Evolutionary conservation across 1,140 invertebrate species (phyloP).

Genomic region (Zaprionus vittiger): DNA sequence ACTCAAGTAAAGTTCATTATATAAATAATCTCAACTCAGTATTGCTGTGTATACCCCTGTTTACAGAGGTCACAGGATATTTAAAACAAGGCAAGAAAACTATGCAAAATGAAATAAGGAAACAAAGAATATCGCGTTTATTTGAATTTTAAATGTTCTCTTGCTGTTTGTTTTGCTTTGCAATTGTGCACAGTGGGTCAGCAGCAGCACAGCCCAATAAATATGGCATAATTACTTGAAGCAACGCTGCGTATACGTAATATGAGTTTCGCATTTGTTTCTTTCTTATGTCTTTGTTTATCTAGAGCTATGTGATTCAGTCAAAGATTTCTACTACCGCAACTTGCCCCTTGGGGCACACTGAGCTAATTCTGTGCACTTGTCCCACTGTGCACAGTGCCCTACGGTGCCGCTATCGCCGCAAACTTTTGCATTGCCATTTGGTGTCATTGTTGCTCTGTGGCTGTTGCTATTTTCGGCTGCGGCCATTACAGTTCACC

Average conservation of each 20-base stretch:
- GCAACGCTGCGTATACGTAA: not conserved
- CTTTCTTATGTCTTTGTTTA: not conserved
- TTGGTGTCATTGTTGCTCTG: conserved; percentile 68
- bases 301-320: too few species aligned
- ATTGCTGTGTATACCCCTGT: not conserved
- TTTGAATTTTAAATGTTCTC: conserved; percentile 82
- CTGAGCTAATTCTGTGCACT: not conserved
- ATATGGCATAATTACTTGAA: not conserved
- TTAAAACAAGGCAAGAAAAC: conserved; percentile 19
- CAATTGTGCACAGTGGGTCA: conserved; percentile 32
- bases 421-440: conserved; percentile 71
- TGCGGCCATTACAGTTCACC: conserved; percentile 36
- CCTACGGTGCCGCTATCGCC: conserved; percentile 51
- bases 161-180: conserved; percentile 73
- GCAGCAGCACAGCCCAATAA: not conserved
- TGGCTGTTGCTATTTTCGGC: conserved; percentile 36
- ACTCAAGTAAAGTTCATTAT: too few species aligned
- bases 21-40: too few species aligned
- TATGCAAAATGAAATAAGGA: conserved; percentile 77
- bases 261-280: not conserved
- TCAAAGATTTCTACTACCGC: too few species aligned
- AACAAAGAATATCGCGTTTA: conserved; percentile 77
- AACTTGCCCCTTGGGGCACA: too few species aligned
- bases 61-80: not conserved
- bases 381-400: not conserved